Conservation (phyloP, 2,888 invertebrate species). For the Volucella inflata region DNA sequence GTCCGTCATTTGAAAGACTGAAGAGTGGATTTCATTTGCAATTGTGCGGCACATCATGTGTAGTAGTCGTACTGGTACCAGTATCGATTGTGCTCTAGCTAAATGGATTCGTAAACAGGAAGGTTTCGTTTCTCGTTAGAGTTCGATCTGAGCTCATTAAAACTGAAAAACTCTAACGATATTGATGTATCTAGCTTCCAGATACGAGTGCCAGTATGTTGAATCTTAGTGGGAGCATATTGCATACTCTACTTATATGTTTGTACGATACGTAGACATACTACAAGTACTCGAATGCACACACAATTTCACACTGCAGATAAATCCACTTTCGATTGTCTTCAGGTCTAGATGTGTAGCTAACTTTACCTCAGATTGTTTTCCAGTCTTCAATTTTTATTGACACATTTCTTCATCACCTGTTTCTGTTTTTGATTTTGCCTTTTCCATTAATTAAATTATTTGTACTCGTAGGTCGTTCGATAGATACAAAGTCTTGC, state of each 20-base stretch:
- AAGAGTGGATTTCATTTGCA: constrained; percentile 71
- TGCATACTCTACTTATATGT: not conserved
- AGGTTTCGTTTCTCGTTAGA: constrained; percentile 73
- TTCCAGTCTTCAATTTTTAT: constrained; percentile 74
- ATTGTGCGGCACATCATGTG: constrained; percentile 71
- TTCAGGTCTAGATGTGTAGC: not conserved
- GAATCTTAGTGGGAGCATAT: constrained; percentile 67
- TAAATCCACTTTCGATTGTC: constrained; percentile 73
- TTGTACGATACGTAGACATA: no score
- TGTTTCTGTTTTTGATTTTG: constrained; percentile 44
- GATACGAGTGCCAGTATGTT: not conserved
- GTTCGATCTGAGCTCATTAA: constrained; percentile 63
- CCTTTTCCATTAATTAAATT: constrained; percentile 67
- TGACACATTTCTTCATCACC: constrained; percentile 74
- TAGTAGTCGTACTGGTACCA: not conserved
- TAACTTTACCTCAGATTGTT: constrained; percentile 45
- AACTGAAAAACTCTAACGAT: constrained; percentile 50
- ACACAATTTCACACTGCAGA: constrained; percentile 4
- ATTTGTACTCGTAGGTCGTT: constrained; percentile 22
- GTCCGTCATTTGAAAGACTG: constrained; percentile 70
- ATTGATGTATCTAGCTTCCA: constrained; percentile 34
- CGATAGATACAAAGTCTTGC: constrained; percentile 17
- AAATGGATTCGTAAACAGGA: constrained; percentile 53
- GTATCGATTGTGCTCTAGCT: not conserved
- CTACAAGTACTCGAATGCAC: not conserved